phyloP scores from a whole-genome alignment of 2,113 vertebrate species.

The Pungitius pungitius region DNA sequence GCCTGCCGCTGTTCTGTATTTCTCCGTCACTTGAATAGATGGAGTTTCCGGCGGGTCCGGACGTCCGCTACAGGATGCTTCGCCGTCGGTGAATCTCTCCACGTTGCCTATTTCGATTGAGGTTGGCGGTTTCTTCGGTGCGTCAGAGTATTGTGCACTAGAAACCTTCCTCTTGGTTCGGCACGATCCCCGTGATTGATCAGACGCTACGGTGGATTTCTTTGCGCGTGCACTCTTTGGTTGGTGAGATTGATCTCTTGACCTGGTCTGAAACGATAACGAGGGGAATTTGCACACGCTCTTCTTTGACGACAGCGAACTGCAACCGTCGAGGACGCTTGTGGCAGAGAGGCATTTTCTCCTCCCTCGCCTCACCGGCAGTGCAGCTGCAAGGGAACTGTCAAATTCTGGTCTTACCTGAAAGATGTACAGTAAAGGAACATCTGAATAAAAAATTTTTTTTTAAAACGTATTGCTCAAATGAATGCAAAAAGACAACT shows the following conservation, averaged over 20 bases:
- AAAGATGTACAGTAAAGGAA: neutral
- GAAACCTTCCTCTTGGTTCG: slow-evolving; percentile 13
- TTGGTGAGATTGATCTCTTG: slow-evolving; percentile 34
- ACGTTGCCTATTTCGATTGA: slow-evolving; percentile 28
- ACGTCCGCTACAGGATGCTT: slow-evolving; percentile 4
- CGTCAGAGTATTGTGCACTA: slow-evolving; percentile 15
- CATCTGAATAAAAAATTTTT: neutral
- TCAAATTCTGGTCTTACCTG: slow-evolving; percentile 90
- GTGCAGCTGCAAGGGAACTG: slow-evolving; percentile 29
- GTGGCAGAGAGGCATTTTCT: slow-evolving; percentile 38
- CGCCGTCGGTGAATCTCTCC: neutral
- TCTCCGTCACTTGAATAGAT: neutral
- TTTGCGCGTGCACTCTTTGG: slow-evolving; percentile 19
- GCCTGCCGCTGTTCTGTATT: slow-evolving; percentile 8
- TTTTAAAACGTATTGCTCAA: neutral
- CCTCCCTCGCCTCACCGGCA: slow-evolving; percentile 47
- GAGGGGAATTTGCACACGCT: slow-evolving; percentile 79
- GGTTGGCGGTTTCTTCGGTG: slow-evolving; percentile 7
- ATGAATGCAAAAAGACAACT: neutral
- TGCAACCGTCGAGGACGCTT: slow-evolving; percentile 55
- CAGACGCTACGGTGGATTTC: slow-evolving; percentile 9
- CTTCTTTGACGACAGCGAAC: slow-evolving; percentile 67
- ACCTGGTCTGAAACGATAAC: slow-evolving; percentile 77
- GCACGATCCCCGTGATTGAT: slow-evolving; percentile 14
- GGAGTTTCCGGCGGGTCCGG: slow-evolving; percentile 12